Evolutionary conservation across 1,140 invertebrate genomes (phyloP).

Genomic region (Laupala kohalensis): DNA sequence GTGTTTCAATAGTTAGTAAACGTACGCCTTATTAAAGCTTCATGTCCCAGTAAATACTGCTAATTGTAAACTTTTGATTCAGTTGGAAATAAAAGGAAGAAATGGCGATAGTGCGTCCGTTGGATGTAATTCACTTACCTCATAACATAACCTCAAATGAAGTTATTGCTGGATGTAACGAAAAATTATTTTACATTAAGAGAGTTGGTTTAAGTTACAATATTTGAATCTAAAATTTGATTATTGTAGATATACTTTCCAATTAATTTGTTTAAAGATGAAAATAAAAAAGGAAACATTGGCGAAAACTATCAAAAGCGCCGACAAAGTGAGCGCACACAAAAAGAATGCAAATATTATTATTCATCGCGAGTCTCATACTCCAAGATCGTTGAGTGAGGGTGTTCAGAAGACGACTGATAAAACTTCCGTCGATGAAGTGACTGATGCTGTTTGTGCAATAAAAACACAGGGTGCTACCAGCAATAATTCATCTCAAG

Average conservation of each 20-base stretch:
- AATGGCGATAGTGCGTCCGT: too few relatives aligned
- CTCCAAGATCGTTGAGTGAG: not conserved
- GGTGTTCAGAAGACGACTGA: not conserved
- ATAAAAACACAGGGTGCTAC: not conserved
- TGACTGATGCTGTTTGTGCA: too few relatives aligned
- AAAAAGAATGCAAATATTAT: not conserved
- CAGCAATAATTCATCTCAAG: not conserved
- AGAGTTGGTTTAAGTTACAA: too few relatives aligned
- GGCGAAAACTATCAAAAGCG: not conserved
- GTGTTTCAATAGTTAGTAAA: too few relatives aligned
- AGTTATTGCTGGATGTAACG: not conserved
- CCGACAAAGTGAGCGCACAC: not conserved
- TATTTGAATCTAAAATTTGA: too few relatives aligned
- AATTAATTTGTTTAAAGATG: not conserved
- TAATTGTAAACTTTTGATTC: too few relatives aligned
- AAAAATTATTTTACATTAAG: not conserved
- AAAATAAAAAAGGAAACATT: not conserved
- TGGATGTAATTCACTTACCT: too few relatives aligned
- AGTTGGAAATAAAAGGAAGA: too few relatives aligned
- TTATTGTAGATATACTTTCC: too few relatives aligned
- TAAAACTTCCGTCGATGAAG: too few relatives aligned
- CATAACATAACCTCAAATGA: not conserved
- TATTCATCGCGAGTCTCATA: not conserved
- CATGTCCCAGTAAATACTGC: too few relatives aligned
- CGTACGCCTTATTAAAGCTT: too few relatives aligned